Percentiles rank a stretch among this genome's conserved stretches.
Conservation (phyloP, 92 coral and sea anemone species). For the Phymanthus crucifer region DNA sequence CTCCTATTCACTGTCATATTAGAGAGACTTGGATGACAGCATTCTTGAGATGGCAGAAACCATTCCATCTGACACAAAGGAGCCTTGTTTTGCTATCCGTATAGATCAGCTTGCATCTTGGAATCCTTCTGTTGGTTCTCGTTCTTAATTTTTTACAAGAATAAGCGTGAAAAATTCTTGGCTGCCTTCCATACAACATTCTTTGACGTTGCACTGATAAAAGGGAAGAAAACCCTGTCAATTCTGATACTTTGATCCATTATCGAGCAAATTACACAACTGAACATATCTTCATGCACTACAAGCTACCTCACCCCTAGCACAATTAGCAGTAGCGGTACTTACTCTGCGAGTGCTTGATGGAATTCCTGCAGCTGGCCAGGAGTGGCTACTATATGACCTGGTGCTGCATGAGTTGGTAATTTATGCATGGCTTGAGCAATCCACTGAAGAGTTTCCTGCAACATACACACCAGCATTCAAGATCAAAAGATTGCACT, state of each 20-base stretch:
- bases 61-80: too few relatives aligned
- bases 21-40: too few relatives aligned
- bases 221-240: constrained; percentile 10
- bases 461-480: constrained; percentile 17
- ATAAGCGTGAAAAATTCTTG: constrained; percentile 82
- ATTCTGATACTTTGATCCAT: neutral
- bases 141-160: constrained; percentile 48
- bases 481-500: too few relatives aligned
- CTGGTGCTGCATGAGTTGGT: constrained; percentile 87
- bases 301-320: too few relatives aligned
- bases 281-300: too few relatives aligned
- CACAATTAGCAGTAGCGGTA: too few relatives aligned
- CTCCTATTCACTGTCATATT: too few relatives aligned
- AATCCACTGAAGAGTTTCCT: constrained; percentile 85
- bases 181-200: constrained; percentile 81
- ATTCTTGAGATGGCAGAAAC: too few relatives aligned
- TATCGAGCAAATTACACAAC: neutral
- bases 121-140: neutral
- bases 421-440: constrained; percentile 66
- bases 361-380: constrained; percentile 90
- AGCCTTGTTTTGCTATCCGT: neutral
- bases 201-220: constrained; percentile 67
- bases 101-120: neutral
- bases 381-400: constrained; percentile 83
- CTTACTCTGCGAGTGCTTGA: constrained; percentile 71